These are phyloP conservation scores for Adineta ricciae DNA, from an alignment of 2,888 invertebrate species.

Conservation along the genomic window DNA sequence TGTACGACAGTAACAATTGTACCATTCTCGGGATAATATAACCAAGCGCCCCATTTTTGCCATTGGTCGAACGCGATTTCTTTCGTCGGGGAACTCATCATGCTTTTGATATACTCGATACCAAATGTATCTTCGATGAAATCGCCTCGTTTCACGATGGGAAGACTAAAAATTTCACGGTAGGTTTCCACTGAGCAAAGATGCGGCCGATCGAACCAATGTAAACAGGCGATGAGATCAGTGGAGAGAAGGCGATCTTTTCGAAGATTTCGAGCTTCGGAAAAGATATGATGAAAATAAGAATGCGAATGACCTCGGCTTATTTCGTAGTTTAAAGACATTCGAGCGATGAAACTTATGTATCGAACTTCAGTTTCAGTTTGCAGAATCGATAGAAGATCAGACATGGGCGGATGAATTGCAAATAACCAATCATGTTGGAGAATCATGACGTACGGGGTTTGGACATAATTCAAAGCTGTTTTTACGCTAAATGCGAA, in stretches of 20 bases:
- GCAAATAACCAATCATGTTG: background rate
- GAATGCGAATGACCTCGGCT: no score
- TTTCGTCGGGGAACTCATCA: background rate
- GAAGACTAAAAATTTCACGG: no score
- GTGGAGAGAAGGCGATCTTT: no score
- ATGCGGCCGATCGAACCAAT: no score
- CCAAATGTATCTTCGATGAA: no score
- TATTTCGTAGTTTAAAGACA: no score
- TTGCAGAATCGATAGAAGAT: background rate
- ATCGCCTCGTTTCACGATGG: no score
- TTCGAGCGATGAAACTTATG: background rate
- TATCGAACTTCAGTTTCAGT: background rate
- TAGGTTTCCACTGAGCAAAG: no score
- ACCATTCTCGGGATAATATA: background rate
- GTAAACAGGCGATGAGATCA: no score
- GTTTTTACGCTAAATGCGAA: background rate
- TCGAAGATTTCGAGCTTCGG: no score
- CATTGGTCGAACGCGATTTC: background rate
- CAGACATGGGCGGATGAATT: background rate
- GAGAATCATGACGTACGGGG: background rate
- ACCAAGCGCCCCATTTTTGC: background rate
- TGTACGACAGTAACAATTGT: background rate
- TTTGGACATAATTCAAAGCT: background rate
- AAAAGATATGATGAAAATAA: no score
- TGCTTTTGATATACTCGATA: background rate